Evolutionary conservation across 2,113 vertebrate genomes (phyloP).

Genomic region (Ranitomeya variabilis): DNA sequence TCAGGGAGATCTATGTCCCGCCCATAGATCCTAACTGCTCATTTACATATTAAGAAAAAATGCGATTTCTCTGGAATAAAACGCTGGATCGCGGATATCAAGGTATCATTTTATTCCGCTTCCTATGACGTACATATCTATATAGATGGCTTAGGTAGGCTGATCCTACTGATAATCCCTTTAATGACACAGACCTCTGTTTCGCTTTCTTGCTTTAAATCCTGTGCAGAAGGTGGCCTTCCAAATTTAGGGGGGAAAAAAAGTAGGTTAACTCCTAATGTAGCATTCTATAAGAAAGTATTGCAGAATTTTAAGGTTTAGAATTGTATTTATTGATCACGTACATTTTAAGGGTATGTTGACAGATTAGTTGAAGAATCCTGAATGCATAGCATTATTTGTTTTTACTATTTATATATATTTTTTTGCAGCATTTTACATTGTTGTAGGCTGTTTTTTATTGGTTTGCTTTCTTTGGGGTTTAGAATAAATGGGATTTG

Average conservation of each 20-base stretch:
- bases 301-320: constrained; percentile 21
- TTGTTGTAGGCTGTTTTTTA: background rate
- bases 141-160: too few species aligned
- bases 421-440: background rate
- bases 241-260: background rate
- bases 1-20: too few species aligned
- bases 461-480: background rate
- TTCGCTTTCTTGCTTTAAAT: constrained; percentile 4
- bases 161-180: too few species aligned
- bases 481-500: constrained; percentile 7
- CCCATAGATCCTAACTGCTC: too few species aligned
- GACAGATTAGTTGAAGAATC: constrained; percentile 16
- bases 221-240: background rate
- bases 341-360: background rate
- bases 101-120: too few species aligned
- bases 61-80: too few species aligned
- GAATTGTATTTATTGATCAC: background rate
- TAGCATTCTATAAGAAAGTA: constrained; percentile 22
- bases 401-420: background rate
- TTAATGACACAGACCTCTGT: background rate
- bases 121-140: too few species aligned
- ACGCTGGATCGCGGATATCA: too few species aligned
- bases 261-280: background rate
- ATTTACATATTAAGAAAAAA: too few species aligned
- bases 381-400: background rate